A percentile compares a stretch with the other conserved stretches of the same genome.
Conservation (phyloP, 2,888 invertebrate genomes). For the Caenorhabditis zanzibari region DNA sequence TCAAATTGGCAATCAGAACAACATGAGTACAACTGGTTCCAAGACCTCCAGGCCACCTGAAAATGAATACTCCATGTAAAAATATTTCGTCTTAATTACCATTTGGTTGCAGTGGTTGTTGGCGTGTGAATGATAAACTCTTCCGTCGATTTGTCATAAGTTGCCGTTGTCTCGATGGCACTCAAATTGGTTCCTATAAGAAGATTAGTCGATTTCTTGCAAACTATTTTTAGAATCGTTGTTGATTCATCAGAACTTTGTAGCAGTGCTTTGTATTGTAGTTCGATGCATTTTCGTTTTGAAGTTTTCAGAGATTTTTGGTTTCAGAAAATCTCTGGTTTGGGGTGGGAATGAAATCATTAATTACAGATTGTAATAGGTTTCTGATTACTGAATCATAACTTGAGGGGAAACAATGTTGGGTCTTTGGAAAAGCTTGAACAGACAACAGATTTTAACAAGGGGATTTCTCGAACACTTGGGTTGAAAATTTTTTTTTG, state of each 20-base stretch:
- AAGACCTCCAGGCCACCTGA: conserved; percentile 85
- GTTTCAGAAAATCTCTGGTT: too few relatives aligned
- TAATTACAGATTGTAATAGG: too few relatives aligned
- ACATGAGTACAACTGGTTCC: conserved; percentile 95
- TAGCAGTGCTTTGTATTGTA: background rate
- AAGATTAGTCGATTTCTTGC: conserved; percentile 16
- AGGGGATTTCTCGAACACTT: too few relatives aligned
- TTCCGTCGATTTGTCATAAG: conserved; percentile 90
- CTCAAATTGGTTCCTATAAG: conserved; percentile 91
- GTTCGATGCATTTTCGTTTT: background rate
- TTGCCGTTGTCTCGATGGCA: conserved; percentile 94
- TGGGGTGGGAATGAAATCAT: too few relatives aligned
- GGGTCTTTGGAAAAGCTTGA: too few relatives aligned
- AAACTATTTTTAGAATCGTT: conserved; percentile 7
- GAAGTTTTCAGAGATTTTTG: too few relatives aligned
- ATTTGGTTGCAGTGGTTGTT: conserved; percentile 88
- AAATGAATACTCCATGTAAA: too few relatives aligned
- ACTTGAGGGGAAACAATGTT: too few relatives aligned
- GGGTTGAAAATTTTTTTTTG: too few relatives aligned
- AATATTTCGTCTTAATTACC: conserved; percentile 26
- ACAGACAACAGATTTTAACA: too few relatives aligned
- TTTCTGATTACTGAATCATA: too few relatives aligned
- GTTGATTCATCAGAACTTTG: background rate
- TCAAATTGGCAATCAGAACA: conserved; percentile 93
- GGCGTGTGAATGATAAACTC: conserved; percentile 94